phyloP scores from a whole-genome alignment of 2,888 invertebrate genomes.

The Zele albiditarsus region DNA sequence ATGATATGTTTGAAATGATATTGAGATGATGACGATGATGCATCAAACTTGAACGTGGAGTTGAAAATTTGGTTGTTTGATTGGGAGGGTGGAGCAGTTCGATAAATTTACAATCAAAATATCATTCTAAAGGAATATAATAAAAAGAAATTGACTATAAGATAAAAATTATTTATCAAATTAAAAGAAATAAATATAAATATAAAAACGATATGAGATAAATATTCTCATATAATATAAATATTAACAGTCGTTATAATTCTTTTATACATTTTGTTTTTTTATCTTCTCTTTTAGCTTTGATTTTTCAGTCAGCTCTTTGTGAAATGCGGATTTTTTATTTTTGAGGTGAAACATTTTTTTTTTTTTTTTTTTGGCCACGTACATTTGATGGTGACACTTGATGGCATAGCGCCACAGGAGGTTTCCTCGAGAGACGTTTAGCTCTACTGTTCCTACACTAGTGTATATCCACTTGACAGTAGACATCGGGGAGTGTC shows the following conservation, averaged over 20 bases:
- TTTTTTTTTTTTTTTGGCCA: neutral
- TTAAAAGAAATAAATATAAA: neutral
- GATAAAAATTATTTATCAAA: neutral
- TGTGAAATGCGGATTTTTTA: conserved; percentile 8
- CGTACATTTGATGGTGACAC: conserved; percentile 1
- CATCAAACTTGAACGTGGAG: neutral
- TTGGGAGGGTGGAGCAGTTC: neutral
- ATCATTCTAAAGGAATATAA: neutral
- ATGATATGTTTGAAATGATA: conserved; percentile 2
- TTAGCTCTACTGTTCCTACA: neutral
- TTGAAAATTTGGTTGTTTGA: neutral
- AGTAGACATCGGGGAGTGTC: neutral
- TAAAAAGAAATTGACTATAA: neutral
- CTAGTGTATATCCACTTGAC: neutral
- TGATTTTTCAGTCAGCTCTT: neutral
- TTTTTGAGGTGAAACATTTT: conserved; percentile 4
- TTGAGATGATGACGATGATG: neutral
- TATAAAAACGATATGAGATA: neutral
- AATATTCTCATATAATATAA: neutral
- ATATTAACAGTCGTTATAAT: too few relatives aligned
- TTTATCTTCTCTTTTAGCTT: neutral
- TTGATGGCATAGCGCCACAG: conserved; percentile 9
- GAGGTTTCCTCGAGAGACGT: neutral
- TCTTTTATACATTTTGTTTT: neutral
- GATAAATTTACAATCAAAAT: neutral